Base-by-base conservation (phyloP, 2,888 invertebrate genomes). In the Hirudinaria manillensis region DNA sequence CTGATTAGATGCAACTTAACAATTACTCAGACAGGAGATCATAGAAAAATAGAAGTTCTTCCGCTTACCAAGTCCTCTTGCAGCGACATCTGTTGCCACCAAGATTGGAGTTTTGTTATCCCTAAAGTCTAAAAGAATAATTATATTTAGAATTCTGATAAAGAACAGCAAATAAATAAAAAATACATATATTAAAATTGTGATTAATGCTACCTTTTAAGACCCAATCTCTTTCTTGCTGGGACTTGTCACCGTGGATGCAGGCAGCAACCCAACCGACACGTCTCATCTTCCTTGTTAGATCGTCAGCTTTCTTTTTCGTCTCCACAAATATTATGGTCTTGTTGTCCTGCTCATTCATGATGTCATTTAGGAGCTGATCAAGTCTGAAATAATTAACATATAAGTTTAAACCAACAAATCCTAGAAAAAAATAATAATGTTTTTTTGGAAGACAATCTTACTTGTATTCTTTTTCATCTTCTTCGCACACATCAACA, bases 271-370 rank as follows among this genome's bases (percentile, higher is more conserved):
- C 87, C 86, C 87, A 88, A 16, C 93, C 94, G 84, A 93, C 93
- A 77, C 90, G 89, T 78, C 91, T 89, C 81, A 98, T 91, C 77
- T 89, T 89, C 79, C 92, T 89, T 4, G 94, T 90, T 74, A 98
- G 89, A 80, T 90, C 92, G 83, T 95, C 93, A 77, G 95, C 96
- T 87, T 94, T 94, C 82, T 94, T 92, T 87, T 98, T 98, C 0
- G 97, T 98, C 85, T 97, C 96, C 24, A 94, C 95, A 86, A 98
- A 98, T 76, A 98, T 92, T 80, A 98, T 93, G 3, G 94, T 94
- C 80, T 97, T 98, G 84, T 93, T 93, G 79, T 92, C 92, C 78
- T 90, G 89, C 80, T 94, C 92, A 71, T 90, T 89, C 79, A 91
- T 89, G 79, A 94, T 91, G 80, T 94, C 93, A 81, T 91, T 90